Base-by-base conservation (phyloP, 2,797 vertebrate genomes). In the Crenichthys baileyi region DNA sequence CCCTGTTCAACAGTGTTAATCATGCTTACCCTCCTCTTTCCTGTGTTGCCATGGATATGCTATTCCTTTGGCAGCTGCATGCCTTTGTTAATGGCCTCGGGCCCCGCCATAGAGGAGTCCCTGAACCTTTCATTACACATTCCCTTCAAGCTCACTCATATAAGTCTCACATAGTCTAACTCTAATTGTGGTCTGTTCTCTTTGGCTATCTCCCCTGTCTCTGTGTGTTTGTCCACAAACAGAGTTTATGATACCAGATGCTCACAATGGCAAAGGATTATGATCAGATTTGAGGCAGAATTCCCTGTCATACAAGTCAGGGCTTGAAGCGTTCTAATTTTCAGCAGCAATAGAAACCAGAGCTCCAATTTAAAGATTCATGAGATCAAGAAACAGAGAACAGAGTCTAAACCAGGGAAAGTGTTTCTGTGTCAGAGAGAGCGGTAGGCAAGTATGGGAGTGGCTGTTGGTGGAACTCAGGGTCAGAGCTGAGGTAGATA, bases 1-100 rank as follows among this genome's bases (percentile, higher is more conserved):
- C 89, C 92, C 90, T 88, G 70, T 88, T 93, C 90, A 89, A 79
- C 48, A 18, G 88, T 89, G 88, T 93, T 95, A 93, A 94, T 95
- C 93, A 87, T 90, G 81, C 87, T 93, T 89, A 92, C 90, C 91
- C 89, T 91, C 85, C 77, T 90, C 88, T 88, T 88, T 81, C 89
- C 80, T 90, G 91, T 82, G 96, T 96, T 96, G 92, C 95, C 93
- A 96, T 96, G 95, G 96, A 94, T 94, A 96, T 94, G 88, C 83
- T 94, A 96, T 96, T 95, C 91, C 95, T 95, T 96, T 96, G 94
- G 96, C 93, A 96, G 96, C 96, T 88, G 84, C 78, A 91, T 89
- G 90, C 88, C 92, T 95, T 94, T 92, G 91, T 91, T 83, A 90
- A 94, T 90, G 91, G 90, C 93, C 92, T 94, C 79, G 63, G 89